Evolutionary conservation across 1,140 invertebrate species (phyloP).

Genomic region (Tetramorium parvispinum): DNA sequence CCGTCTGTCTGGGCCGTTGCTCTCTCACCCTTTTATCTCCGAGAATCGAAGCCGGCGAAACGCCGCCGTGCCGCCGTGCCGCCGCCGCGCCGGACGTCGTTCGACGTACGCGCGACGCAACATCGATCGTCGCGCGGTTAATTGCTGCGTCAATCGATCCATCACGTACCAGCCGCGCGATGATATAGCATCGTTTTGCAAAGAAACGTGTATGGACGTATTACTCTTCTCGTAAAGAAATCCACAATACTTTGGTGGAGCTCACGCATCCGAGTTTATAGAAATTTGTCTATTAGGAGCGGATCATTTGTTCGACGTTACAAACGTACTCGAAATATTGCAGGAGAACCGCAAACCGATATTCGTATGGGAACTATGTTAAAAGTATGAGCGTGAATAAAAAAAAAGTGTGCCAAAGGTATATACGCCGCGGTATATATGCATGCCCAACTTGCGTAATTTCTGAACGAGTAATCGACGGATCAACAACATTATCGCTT

Average conservation of each 20-base stretch:
- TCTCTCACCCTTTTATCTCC: slow-evolving; percentile 72
- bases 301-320: not conserved
- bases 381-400: not conserved
- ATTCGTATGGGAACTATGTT: not conserved
- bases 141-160: slow-evolving; percentile 53
- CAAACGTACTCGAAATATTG: not conserved
- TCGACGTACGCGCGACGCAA: slow-evolving; percentile 23
- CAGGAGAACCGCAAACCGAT: not conserved
- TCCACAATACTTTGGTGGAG: not conserved
- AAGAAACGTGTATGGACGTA: not conserved
- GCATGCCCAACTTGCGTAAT: not conserved
- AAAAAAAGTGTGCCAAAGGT: not conserved
- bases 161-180: slow-evolving; percentile 13
- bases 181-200: not conserved
- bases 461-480: slow-evolving; percentile 10
- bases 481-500: slow-evolving; percentile 38
- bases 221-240: not conserved
- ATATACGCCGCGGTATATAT: not conserved
- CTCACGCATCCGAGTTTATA: not conserved
- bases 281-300: not conserved
- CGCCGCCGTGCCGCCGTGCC: not conserved
- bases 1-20: slow-evolving; percentile 80
- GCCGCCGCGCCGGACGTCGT: not conserved
- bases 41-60: slow-evolving; percentile 62
- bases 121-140: slow-evolving; percentile 48